Evolutionary conservation across 92 coral and sea anemone species (phyloP), one percentile per base, ranked within the genome.

Genomic region (Siderastrea radians): DNA sequence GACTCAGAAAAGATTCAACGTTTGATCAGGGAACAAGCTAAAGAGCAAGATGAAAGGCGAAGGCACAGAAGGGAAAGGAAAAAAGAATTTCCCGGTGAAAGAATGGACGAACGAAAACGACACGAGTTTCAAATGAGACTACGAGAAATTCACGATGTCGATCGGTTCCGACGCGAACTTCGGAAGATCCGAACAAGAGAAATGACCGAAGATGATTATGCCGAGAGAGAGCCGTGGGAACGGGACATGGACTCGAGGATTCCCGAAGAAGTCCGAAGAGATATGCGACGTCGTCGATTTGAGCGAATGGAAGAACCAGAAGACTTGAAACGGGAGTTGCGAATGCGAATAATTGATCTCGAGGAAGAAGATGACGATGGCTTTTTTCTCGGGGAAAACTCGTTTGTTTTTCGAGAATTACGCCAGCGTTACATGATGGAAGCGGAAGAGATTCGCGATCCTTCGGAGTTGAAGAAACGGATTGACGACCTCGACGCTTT

Each of bases 181-280:
- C 96, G 96, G 79, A 89, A 84, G 77, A 95, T 95, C 53, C 96
- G 98, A 9, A 76, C 60, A 73, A 88, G 75, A 79, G 98, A 95
- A 68, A 75, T 95, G 79, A 88, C 76, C 49, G 95, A 95, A 73
- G 92, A 95, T 12, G 98, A 95, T 70, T 88, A 80, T 66, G 26
- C 60, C 70, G 84, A 90, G 68, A 72, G 72, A n/a, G 92, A 86
- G 48, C 91, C 98, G 3, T 93, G 94, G 96, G 93, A 90, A 68
- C 85, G 72, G 16, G 89, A 93, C 49, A 26, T 90, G 54, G 92
- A 77, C 66, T 81, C 86, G 53, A 74, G 69, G 16, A 75, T 86
- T 75, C 95, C 96, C 62, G 95, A 74, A 63, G 93, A 95, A 12
- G 84, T 83, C 73, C 86, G 81, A 68, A 84, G 90, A 51, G 92